These are phyloP conservation scores for Artibeus lituratus DNA, from an alignment of 2,797 vertebrate genomes.

Conservation along the genomic window DNA sequence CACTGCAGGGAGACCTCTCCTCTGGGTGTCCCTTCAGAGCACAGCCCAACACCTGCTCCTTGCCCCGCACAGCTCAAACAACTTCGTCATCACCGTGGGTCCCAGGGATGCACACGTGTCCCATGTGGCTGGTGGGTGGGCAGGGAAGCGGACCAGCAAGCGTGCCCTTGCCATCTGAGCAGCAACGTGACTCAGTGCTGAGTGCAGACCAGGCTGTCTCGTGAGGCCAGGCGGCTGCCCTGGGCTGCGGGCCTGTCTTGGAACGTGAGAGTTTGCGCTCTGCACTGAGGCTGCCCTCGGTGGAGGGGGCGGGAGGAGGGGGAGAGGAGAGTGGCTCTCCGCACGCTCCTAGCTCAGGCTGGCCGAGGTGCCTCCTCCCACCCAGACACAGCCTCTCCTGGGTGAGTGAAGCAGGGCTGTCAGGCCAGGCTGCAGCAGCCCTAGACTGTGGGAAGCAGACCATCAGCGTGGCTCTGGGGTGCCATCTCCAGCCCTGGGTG, in stretches of 20 bases:
- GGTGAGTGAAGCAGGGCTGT: neutral
- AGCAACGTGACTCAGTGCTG: neutral
- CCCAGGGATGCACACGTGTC: neutral
- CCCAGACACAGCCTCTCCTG: neutral
- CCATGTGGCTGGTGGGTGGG: neutral
- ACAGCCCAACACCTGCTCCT: neutral
- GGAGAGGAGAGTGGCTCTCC: neutral
- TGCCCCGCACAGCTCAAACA: neutral
- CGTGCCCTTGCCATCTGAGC: neutral
- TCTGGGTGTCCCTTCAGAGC: neutral
- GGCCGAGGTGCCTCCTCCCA: neutral
- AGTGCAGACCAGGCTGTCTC: neutral
- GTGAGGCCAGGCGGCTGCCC: neutral
- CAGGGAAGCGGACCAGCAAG: no score
- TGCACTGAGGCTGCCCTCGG: neutral
- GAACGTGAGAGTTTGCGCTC: neutral
- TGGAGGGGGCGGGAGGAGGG: neutral
- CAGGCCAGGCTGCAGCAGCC: neutral
- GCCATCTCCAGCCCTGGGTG: neutral
- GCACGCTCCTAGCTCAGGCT: neutral
- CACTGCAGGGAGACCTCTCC: neutral
- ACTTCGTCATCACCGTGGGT: neutral
- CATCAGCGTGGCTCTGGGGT: neutral
- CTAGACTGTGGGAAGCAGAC: neutral
- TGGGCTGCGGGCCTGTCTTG: neutral